Evolutionary conservation across 2,797 vertebrate genomes (phyloP), one percentile per base, ranked within the genome.

Genomic region (Naso thynnoides): DNA sequence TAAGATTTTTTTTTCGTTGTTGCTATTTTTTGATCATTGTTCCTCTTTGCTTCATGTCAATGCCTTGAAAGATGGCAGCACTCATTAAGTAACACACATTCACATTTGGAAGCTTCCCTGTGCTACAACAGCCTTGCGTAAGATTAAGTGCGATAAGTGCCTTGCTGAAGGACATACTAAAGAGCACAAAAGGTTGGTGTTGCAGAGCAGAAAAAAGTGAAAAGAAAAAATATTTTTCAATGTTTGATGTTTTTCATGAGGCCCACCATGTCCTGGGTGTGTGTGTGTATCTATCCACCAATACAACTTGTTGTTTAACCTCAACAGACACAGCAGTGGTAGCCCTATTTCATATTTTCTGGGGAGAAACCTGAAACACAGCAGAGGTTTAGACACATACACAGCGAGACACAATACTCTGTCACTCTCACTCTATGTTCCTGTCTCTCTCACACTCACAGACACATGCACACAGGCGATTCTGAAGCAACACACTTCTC

Each of bases 261-360:
- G 33, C 31, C 44, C 26, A 31, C 33, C 19, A 36, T 55, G 8
- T 11, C 21, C 15, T 33, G 0, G 33, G 36, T 60, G 53, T 44
- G 38, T 47, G 33, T 33, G 33, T 33, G 31, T 31, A 10, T 33
- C 26, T 41, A 60, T 72, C 63, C 64, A 80, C 87, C 84, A 86
- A 72, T 47, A 42, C 8, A 19, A 69, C 74, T 73, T 84, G 64
- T 68, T 89, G 67, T 83, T 87, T 79, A 86, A 86, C 86, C 79
- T 83, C 73, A 45, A 68, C 87, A 76, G 87, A 88, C 79, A 66
- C 27, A 57, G 78, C 73, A 82, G 78, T 74, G 75, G 44, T 73
- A 75, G 74, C 60, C 47, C 53, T 70, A 71, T 87, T 91, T 90
- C 41, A 82, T 59, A 81, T 81, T 77, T 89, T 76, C 60, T 52